Conservation (phyloP, 1,140 invertebrate genomes). For the Caerostris darwini region DNA sequence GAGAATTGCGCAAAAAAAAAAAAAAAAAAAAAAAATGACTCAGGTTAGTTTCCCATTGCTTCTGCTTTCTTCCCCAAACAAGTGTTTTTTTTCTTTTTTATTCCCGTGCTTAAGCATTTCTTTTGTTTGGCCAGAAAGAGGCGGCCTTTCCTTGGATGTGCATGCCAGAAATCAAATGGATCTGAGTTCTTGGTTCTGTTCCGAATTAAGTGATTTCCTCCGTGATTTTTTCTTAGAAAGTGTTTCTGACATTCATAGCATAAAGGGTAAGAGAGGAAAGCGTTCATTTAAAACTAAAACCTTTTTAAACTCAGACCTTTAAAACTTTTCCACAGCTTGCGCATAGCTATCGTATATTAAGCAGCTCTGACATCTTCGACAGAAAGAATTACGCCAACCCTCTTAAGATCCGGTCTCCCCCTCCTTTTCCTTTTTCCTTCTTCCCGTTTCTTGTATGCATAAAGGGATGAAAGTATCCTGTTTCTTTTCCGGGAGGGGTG, state of each 20-base stretch:
- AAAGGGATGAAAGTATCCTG: slow-evolving; percentile 28
- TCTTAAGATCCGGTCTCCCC: not conserved
- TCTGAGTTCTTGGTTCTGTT: not conserved
- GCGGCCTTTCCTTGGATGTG: not conserved
- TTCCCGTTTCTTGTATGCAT: not conserved
- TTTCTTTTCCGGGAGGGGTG: slow-evolving; percentile 11
- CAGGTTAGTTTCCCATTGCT: slow-evolving; percentile 39
- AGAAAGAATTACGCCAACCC: slow-evolving; percentile 34
- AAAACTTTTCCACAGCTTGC: no score
- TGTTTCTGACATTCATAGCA: no score
- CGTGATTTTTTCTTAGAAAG: no score
- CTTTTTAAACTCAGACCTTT: no score
- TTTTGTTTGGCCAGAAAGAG: not conserved
- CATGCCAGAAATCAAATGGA: not conserved
- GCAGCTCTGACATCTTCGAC: not conserved
- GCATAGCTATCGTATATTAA: slow-evolving; percentile 8
- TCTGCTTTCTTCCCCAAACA: slow-evolving; percentile 31
- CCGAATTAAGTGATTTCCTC: no score
- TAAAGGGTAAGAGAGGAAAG: no score
- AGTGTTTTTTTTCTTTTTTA: not conserved
- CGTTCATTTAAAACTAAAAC: no score
- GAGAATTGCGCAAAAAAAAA: not conserved
- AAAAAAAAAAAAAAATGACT: slow-evolving; percentile 39
- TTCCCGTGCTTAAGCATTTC: not conserved
- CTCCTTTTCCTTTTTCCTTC: not conserved